Base-by-base conservation (phyloP, 37 sponge, comb jelly and placozoan species). In the Beroe forskalii region DNA sequence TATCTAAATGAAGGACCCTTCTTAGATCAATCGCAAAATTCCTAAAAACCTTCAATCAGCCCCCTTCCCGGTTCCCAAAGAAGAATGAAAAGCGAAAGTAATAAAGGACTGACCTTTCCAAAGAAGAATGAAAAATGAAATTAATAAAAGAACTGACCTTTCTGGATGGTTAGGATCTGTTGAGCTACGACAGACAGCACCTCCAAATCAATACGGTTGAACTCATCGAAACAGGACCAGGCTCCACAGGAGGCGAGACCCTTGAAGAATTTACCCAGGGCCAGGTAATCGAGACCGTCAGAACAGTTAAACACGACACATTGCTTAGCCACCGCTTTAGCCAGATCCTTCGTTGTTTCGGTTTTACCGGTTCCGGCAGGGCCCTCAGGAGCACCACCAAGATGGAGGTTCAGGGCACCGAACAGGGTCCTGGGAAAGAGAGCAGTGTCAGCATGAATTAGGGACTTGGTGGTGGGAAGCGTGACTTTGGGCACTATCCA, bases 291-390 rank as follows among this genome's bases (percentile, higher is more conserved):
- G 72, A 99, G 93, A 43, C 99, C 99, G 91, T 99, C 99, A 67
- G 97, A 96, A 72, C 99, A 99, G 93, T 99, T 99, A 92, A 99
- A 99, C 90, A 99, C 99, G 40, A 99, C 99, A 93, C 99, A 99
- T 95, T 97, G 89, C 75, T 99, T 99, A 24, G 99, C 99, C 0
- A 99, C 96, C 31, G 99, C 99, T 86, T 99, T 99, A 25, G 99
- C 99, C 55, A 99, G 90, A 94, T 99, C 99, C 43, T 99, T 99
- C 76, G 95, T 96, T 32, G 99, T 99, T 91, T 99, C 99, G 27
- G 99, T 99, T 67, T 99, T 99, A 0, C 99, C 99, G 0, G 99
- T 99, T 38, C 99, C 99, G 61, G 99, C 99, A 48, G 99, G 99
- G 12, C 99, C 99, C 89, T 99, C 99, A 24, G 99, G 99, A 62